Evolutionary conservation across 2,113 vertebrate genomes (phyloP).

Genomic region (Notarius lentiginosus): DNA sequence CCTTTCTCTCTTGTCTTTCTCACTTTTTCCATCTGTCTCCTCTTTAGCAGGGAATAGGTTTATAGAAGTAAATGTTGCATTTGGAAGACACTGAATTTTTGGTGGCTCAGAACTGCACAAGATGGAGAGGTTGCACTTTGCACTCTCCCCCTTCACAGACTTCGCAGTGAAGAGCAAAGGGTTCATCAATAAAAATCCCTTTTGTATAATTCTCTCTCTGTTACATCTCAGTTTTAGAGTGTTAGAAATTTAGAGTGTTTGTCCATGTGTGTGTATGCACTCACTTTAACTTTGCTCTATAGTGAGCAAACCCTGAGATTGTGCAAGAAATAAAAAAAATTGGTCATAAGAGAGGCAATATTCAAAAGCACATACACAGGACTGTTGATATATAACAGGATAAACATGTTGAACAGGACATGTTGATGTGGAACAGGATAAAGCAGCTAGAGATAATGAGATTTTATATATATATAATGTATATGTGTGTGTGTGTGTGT

Average conservation of each 20-base stretch:
- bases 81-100: neutral
- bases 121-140: neutral
- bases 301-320: neutral
- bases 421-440: no score
- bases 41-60: neutral
- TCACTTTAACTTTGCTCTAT: constrained; percentile 26
- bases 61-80: neutral
- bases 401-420: no score
- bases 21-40: neutral
- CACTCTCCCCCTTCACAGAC: no score
- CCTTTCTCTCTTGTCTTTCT: constrained; percentile 2
- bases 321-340: no score
- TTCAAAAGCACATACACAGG: no score
- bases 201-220: constrained; percentile 37
- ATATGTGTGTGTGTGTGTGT: no score
- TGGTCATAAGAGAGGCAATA: no score
- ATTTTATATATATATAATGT: no score
- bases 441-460: no score
- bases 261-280: neutral
- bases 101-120: neutral
- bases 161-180: neutral
- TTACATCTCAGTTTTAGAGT: constrained; percentile 43
- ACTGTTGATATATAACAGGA: no score
- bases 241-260: constrained; percentile 42
- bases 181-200: neutral